Conservation (phyloP, 2,797 vertebrate genomes). For the Aselliscus stoliczkanus region DNA sequence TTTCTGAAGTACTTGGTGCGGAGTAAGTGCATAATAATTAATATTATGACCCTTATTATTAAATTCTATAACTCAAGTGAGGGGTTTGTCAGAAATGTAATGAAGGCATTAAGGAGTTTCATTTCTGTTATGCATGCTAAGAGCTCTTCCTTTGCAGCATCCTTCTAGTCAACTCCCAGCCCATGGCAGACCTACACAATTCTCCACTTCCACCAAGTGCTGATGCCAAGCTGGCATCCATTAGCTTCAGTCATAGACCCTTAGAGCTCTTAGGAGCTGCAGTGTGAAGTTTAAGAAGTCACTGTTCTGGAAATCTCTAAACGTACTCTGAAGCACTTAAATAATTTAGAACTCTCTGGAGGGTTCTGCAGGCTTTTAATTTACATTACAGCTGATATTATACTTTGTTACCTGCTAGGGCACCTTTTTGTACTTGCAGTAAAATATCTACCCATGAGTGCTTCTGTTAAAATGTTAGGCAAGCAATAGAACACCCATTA, state of each 20-base stretch:
- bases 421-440: background rate
- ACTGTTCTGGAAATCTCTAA: slow-evolving; percentile 46
- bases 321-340: background rate
- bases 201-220: background rate
- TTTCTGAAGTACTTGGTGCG: background rate
- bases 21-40: background rate
- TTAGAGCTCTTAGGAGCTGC: background rate
- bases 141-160: background rate
- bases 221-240: background rate
- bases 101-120: background rate
- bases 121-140: background rate
- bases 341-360: background rate
- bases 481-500: background rate
- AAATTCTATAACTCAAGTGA: background rate
- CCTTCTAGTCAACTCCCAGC: background rate
- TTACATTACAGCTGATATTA: background rate
- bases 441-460: background rate
- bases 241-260: background rate
- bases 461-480: background rate
- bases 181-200: background rate
- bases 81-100: background rate
- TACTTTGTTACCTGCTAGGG: background rate
- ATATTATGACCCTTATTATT: background rate
- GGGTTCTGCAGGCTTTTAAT: background rate
- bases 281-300: background rate